Conservation (phyloP, 2,797 vertebrate genomes). For the Philypnodon macrostomus region DNA sequence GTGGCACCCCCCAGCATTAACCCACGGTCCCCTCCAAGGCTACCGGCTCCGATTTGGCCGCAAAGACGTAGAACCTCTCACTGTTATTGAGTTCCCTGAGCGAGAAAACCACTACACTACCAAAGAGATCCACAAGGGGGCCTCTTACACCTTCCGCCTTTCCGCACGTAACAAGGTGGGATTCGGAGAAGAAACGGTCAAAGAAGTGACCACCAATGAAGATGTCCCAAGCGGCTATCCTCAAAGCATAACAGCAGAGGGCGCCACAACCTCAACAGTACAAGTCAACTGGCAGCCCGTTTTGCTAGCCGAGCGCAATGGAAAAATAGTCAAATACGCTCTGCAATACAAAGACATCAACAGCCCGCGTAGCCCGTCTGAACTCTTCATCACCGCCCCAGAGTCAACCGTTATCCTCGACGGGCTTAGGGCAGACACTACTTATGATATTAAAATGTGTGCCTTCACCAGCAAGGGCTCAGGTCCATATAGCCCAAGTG, state of each 20-base stretch:
- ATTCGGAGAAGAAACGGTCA: constrained; percentile 95
- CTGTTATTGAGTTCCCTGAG: constrained; percentile 92
- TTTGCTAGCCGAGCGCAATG: constrained; percentile 90
- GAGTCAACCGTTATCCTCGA: constrained; percentile 89
- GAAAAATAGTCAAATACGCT: constrained; percentile 91
- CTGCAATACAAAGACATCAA: constrained; percentile 98
- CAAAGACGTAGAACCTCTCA: constrained; percentile 88
- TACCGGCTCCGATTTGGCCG: constrained; percentile 95
- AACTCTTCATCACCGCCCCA: constrained; percentile 91
- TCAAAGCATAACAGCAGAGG: constrained; percentile 88
- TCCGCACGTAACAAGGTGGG: constrained; percentile 97
- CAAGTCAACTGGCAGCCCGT: constrained; percentile 93
- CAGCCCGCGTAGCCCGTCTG: constrained; percentile 89
- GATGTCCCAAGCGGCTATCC: constrained; percentile 93
- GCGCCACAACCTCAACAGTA: constrained; percentile 88
- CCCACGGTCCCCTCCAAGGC: constrained; percentile 90
- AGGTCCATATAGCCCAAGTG: constrained; percentile 99
- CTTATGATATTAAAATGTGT: constrained; percentile 99
- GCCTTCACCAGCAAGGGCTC: constrained; percentile 99
- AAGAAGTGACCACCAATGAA: constrained; percentile 93
- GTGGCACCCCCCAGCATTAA: constrained; percentile 92
- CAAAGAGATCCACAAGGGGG: constrained; percentile 96
- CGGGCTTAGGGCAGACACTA: constrained; percentile 96
- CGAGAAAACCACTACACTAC: constrained; percentile 97
- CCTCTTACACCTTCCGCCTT: constrained; percentile 91